Conservation (phyloP, 1,140 invertebrate genomes). For the Dysdera silvatica region DNA sequence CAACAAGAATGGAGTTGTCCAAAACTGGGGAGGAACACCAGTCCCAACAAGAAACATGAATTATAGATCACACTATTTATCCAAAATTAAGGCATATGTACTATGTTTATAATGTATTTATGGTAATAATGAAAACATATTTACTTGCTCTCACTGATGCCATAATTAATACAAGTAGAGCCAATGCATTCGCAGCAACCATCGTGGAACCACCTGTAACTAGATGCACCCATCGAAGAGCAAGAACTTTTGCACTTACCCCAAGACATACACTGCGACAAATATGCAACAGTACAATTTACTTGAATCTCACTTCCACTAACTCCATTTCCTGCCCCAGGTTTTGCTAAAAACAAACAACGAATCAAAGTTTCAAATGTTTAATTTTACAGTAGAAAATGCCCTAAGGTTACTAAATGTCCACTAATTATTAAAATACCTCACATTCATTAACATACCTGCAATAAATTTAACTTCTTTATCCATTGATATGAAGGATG, state of each 20-base stretch:
- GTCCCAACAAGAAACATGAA: no score
- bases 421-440: no score
- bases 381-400: not conserved
- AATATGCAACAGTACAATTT: conserved; percentile 88
- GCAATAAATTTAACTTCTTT: conserved; percentile 54
- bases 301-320: conserved; percentile 36
- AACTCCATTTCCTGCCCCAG: not conserved
- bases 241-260: conserved; percentile 75
- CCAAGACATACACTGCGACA: conserved; percentile 80
- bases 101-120: no score
- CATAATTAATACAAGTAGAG: conserved; percentile 80
- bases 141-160: conserved; percentile 73
- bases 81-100: no score
- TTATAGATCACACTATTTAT: no score
- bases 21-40: no score
- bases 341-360: conserved; percentile 8
- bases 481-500: conserved; percentile 38
- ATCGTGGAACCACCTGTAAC: conserved; percentile 76
- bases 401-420: no score
- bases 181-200: conserved; percentile 92
- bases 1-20: no score
- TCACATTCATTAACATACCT: conserved; percentile 48
- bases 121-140: no score
- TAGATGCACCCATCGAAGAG: conserved; percentile 62
- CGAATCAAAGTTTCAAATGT: not conserved